Evolutionary conservation across 2,888 invertebrate species (phyloP), one percentile per base, ranked within the genome.

Genomic region (Minunthozetes semirufus): DNA sequence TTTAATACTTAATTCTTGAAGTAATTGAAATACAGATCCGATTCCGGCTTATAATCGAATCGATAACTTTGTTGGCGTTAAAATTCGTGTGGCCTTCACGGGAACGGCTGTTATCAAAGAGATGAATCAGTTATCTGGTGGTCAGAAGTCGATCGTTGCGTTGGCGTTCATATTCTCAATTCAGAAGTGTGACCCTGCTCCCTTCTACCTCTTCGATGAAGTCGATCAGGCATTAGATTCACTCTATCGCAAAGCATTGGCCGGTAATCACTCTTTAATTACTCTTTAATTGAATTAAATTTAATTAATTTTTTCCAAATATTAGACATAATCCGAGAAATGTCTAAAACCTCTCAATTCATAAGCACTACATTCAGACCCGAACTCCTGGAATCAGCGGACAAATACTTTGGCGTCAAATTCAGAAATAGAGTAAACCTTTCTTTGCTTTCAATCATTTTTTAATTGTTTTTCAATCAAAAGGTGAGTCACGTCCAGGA

Each of bases 151-250:
- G 3, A 86, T 99, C 0, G 99, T 99, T 0, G 99, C 99, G 0
- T 85, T 99, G 68, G 96, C 94, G 0, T 86, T 99, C 33, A 99
- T 99, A 81, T 99, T 99, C 85, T 96, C 99, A 76, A 99, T 99
- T 82, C 99, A 99, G 86, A 98, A 99, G 84, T 99, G 99, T 83
- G 99, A 99, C 84, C 99, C 99, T 0, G 99, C 99, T 0, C 99
- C 99, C 0, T 99, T 99, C 86, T 99, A 99, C 84, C 86, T 99
- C 71, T 99, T 99, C 85, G 99, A 99, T 85, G 99, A 99, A 86
- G 99, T 99, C 80, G 99, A 99, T 86, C 98, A 98, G 77, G 86
- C 86, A 59, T 80, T 86, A 73, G 86, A 86, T 80, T 81, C 85
- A 5, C 84, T 85, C 76, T 86, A 87, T 80, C 81, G 86, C 75